Conservation (phyloP, 1,140 invertebrate genomes). For the Andricus grossulariae region DNA sequence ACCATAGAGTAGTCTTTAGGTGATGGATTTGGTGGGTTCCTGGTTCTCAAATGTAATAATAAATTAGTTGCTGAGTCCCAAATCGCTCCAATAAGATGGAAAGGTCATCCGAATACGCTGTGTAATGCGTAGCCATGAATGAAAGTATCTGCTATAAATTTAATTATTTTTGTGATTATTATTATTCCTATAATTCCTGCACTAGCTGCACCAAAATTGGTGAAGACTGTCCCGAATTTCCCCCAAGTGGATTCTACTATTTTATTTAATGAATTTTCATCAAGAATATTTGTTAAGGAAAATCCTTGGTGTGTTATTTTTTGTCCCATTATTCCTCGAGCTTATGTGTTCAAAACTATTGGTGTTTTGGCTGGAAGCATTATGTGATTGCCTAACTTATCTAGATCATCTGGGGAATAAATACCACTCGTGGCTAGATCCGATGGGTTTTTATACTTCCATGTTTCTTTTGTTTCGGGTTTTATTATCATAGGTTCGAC, state of each 20-base stretch:
- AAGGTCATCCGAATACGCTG: constrained; percentile 33
- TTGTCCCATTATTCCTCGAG: constrained; percentile 35
- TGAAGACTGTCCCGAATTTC: constrained; percentile 14
- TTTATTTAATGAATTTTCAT: too few relatives aligned
- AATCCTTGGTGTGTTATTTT: too few relatives aligned
- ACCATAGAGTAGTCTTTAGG: too few relatives aligned
- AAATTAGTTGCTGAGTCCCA: constrained; percentile 34
- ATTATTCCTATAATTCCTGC: constrained; percentile 34
- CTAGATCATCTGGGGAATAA: constrained; percentile 38
- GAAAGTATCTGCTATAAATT: constrained; percentile 28
- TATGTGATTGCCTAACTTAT: too few relatives aligned
- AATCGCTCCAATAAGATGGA: constrained; percentile 14
- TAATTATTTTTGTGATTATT: constrained; percentile 21
- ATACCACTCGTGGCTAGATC: too few relatives aligned
- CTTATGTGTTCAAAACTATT: constrained; percentile 47
- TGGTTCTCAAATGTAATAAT: too few relatives aligned
- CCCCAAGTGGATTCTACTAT: constrained; percentile 32
- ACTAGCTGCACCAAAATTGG: too few relatives aligned
- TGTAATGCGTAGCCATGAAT: constrained; percentile 40
- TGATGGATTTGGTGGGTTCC: too few relatives aligned
- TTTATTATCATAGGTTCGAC: too few relatives aligned
- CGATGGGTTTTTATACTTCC: constrained; percentile 45
- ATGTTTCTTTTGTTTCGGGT: too few relatives aligned
- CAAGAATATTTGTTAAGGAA: too few relatives aligned
- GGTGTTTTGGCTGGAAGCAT: constrained; percentile 48